These are phyloP conservation scores for Crossocerus cetratus DNA, from an alignment of 2,888 invertebrate species.

Conservation along the genomic window DNA sequence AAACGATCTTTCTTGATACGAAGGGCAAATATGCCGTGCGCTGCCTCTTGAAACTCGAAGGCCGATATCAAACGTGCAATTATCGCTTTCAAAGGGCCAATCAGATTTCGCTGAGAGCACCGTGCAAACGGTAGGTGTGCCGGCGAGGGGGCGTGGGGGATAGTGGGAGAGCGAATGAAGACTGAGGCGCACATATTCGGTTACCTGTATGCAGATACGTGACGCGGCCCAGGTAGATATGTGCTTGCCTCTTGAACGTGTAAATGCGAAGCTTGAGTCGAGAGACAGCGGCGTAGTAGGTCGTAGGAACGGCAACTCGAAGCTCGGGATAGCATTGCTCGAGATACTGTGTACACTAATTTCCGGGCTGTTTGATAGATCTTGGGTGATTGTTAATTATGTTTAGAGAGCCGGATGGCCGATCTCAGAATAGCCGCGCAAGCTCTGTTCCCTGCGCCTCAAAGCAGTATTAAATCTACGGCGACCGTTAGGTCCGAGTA, in stretches of 20 bases:
- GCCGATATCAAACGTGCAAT: slow-evolving; percentile 46
- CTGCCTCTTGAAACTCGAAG: slow-evolving; percentile 19
- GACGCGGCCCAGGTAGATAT: slow-evolving; percentile 27
- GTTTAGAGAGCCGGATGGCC: slow-evolving; percentile 66
- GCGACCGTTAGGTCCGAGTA: slow-evolving; percentile 43
- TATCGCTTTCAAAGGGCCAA: slow-evolving; percentile 44
- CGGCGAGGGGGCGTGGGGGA: slow-evolving; percentile 5
- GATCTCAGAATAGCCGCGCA: slow-evolving; percentile 36
- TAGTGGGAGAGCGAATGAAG: slow-evolving; percentile 3
- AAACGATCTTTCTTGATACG: slow-evolving; percentile 18
- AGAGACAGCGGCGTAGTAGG: slow-evolving; percentile 15
- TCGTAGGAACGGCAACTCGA: slow-evolving; percentile 22
- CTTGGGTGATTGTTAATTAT: slow-evolving; percentile 75
- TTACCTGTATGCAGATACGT: slow-evolving; percentile 39
- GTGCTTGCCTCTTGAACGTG: slow-evolving; percentile 23
- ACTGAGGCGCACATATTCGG: slow-evolving; percentile 21
- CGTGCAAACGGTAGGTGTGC: slow-evolving; percentile 36
- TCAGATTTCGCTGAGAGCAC: slow-evolving; percentile 28
- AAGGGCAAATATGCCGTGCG: slow-evolving; percentile 16
- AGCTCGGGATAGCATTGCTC: slow-evolving; percentile 41
- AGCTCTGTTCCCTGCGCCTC: slow-evolving; percentile 53
- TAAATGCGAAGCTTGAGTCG: slow-evolving; percentile 38
- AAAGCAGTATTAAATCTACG: slow-evolving; percentile 68
- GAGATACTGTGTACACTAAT: slow-evolving; percentile 68
- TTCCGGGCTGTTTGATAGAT: slow-evolving; percentile 74